phyloP scores from a whole-genome alignment of 2,888 invertebrate species.

The Artemia sinica region DNA sequence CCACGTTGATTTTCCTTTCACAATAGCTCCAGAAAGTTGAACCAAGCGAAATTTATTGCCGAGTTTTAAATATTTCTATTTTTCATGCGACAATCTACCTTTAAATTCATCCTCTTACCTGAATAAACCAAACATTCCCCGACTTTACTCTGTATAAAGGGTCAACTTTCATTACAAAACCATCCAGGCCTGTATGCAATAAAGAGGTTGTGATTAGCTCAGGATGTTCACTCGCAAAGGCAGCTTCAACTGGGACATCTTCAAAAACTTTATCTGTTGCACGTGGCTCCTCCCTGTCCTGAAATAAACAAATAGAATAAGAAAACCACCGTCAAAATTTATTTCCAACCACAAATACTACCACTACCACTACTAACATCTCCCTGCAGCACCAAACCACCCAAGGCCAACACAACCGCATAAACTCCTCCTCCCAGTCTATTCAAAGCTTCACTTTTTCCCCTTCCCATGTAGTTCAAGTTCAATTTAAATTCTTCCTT shows the following conservation, averaged over 20 bases:
- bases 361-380: slow-evolving; percentile 9
- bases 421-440: too few species aligned
- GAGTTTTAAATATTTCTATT: too few species aligned
- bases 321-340: background rate
- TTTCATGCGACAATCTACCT: too few species aligned
- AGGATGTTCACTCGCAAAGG: slow-evolving; percentile 29
- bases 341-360: background rate
- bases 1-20: too few species aligned
- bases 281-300: slow-evolving; percentile 31
- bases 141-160: slow-evolving; percentile 32
- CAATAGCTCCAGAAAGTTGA: too few species aligned
- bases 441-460: too few species aligned
- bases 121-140: slow-evolving; percentile 33
- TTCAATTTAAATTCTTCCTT: too few species aligned
- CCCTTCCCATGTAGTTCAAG: too few species aligned
- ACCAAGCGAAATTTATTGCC: too few species aligned
- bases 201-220: slow-evolving; percentile 27
- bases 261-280: slow-evolving; percentile 28
- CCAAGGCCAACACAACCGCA: too few species aligned
- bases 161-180: slow-evolving; percentile 32
- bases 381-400: background rate
- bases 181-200: slow-evolving; percentile 31
- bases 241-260: slow-evolving; percentile 30
- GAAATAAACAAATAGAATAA: slow-evolving; percentile 21
- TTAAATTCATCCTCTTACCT: slow-evolving; percentile 26